These are phyloP conservation scores for Drymodes brunneopygia DNA, from an alignment of 2,113 vertebrate genomes.

Conservation along the genomic window DNA sequence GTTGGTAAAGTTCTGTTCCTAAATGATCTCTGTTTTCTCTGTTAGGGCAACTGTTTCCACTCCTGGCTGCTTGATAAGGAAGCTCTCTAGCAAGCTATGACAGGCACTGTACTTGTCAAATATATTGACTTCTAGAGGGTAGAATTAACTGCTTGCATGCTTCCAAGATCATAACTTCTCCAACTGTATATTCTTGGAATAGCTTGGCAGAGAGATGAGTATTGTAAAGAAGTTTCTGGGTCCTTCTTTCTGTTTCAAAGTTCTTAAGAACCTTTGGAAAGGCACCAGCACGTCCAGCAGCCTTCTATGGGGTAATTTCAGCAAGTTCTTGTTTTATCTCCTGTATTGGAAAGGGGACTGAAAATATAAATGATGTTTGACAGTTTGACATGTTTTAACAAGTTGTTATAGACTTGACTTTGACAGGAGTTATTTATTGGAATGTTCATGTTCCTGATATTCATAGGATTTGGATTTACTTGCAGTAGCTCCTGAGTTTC, in stretches of 20 bases:
- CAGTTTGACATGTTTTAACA: constrained; percentile 12
- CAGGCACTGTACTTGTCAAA: not conserved
- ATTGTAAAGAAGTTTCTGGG: not conserved
- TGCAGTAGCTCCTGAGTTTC: not conserved
- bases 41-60: not conserved
- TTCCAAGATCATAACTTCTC: not conserved
- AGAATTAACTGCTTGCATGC: not conserved
- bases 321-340: not conserved
- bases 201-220: not conserved
- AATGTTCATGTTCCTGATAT: not conserved
- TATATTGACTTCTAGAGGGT: not conserved
- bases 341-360: not conserved
- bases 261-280: constrained; percentile 3
- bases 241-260: not conserved
- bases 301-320: not conserved
- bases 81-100: not conserved
- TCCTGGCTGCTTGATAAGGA: not conserved
- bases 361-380: not conserved
- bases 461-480: constrained; percentile 32
- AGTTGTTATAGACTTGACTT: constrained; percentile 1
- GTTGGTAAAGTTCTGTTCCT: not conserved
- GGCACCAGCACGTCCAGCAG: not conserved
- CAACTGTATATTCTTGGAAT: not conserved
- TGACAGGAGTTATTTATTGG: constrained; percentile 14
- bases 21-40: not conserved